Evolutionary conservation across 1,140 invertebrate species (phyloP).

Genomic region (Eriosoma lanigerum): DNA sequence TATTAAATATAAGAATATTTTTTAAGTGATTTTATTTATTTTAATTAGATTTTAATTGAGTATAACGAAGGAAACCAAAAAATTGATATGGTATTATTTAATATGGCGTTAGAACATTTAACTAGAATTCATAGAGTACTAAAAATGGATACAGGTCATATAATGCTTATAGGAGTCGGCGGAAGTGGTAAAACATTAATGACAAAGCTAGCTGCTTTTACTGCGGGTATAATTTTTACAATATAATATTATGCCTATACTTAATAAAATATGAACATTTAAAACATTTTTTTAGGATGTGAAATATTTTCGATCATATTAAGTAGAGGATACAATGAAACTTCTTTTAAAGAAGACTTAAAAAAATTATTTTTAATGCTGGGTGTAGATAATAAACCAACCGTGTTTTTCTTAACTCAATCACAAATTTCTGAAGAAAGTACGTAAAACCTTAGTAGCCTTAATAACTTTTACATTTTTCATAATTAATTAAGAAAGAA

Average conservation of each 20-base stretch:
- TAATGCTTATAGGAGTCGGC: constrained; percentile 80
- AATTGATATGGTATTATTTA: constrained; percentile 81
- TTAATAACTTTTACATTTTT: no score
- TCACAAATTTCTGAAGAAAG: constrained; percentile 67
- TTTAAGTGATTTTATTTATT: background rate
- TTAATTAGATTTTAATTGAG: constrained; percentile 75
- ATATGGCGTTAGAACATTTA: constrained; percentile 86
- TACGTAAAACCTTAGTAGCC: constrained; percentile 4
- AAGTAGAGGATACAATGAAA: constrained; percentile 78
- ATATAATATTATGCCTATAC: background rate
- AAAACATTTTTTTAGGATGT: constrained; percentile 61
- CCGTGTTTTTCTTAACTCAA: constrained; percentile 81
- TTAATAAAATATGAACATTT: no score
- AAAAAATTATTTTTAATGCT: constrained; percentile 75
- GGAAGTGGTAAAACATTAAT: constrained; percentile 81
- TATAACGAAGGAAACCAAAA: constrained; percentile 72
- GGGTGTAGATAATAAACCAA: constrained; percentile 75
- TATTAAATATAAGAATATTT: background rate
- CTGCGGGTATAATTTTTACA: constrained; percentile 62
- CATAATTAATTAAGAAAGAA: no score
- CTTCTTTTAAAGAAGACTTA: constrained; percentile 80
- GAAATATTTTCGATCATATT: constrained; percentile 82
- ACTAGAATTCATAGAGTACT: constrained; percentile 80
- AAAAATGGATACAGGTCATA: constrained; percentile 80
- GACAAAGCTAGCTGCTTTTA: constrained; percentile 71